Evolutionary conservation across 2,888 invertebrate species (phyloP), one percentile per base, ranked within the genome.

Genomic region (Julus scandinavius): DNA sequence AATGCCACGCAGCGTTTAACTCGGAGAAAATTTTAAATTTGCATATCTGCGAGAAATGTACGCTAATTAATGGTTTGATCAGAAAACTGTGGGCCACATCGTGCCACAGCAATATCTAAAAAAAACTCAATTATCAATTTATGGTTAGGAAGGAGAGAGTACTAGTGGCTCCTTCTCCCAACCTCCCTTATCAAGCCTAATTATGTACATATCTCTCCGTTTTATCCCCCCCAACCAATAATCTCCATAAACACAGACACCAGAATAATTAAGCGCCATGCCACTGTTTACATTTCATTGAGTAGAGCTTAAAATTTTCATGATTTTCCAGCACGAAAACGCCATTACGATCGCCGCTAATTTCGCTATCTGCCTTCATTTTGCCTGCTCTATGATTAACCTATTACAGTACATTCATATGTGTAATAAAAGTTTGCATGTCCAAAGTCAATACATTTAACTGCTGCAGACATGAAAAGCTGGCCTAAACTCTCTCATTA

Each of bases 381-480:
- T 29, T 85, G 11, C 45, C 85, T 17, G 38, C 2, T 45, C 50
- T 50, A 85, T 50, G 85, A 85, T 85, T 85, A 85, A 50, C 85
- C 41, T 85, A 85, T 85, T 85, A 85, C 2, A 20, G 85, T 29
- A 80, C 38, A 80, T 38, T 80, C 80, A 80, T 50, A 85, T 85
- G 85, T 85, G 85, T 85, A 85, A 85, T 85, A 85, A 85, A 85
- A 85, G 85, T 85, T 85, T 85, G 85, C 85, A 85, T 85, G 85
- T n/a, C 50, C 49, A 80, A 80, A 80, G 80, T 80, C 80, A 80
- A 80, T 80, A 80, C 38, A 80, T 80, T 38, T 80, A 38, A 38
- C 80, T 29, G 80, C 13, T 80, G 80, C 80, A 38, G 80, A 38
- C 80, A 80, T 80, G 38, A 9, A 80, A 80, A 38, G 9, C 80